Conservation (phyloP, 2,888 invertebrate species). For the Elmis aenea region DNA sequence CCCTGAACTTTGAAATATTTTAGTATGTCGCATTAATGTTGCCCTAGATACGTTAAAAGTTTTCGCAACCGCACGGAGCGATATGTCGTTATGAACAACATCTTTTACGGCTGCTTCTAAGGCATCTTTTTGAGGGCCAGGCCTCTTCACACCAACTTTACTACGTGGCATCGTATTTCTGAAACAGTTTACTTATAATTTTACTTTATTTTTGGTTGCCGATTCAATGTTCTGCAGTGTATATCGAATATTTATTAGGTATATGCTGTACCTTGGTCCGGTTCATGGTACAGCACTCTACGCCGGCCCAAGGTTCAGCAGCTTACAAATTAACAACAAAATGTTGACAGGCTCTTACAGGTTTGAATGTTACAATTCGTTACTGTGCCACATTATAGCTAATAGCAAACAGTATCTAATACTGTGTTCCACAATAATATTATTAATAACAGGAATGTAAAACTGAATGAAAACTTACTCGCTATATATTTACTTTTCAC, state of each 20-base stretch:
- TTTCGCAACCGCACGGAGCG: conserved; percentile 1
- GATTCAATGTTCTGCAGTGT: neutral
- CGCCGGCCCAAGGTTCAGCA: neutral
- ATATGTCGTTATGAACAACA: conserved; percentile 1
- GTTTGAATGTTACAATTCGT: no score
- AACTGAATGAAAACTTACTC: no score
- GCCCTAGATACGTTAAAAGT: neutral
- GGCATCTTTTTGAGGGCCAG: neutral
- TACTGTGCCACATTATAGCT: no score
- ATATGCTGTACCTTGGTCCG: conserved; percentile 1
- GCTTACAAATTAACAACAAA: no score
- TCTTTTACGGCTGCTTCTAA: neutral
- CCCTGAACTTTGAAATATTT: neutral
- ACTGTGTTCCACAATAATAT: neutral
- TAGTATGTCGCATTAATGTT: conserved; percentile 2
- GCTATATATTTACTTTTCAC: no score
- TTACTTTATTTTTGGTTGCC: neutral
- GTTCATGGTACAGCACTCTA: neutral
- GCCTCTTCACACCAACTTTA: conserved; percentile 1
- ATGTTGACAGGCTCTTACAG: no score
- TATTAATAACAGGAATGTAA: neutral
- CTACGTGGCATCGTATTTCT: conserved; percentile 5
- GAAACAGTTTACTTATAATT: neutral
- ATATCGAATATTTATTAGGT: neutral
- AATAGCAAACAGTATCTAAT: no score